phyloP scores from a whole-genome alignment of 2,797 vertebrate species.

The Varecia variegata region DNA sequence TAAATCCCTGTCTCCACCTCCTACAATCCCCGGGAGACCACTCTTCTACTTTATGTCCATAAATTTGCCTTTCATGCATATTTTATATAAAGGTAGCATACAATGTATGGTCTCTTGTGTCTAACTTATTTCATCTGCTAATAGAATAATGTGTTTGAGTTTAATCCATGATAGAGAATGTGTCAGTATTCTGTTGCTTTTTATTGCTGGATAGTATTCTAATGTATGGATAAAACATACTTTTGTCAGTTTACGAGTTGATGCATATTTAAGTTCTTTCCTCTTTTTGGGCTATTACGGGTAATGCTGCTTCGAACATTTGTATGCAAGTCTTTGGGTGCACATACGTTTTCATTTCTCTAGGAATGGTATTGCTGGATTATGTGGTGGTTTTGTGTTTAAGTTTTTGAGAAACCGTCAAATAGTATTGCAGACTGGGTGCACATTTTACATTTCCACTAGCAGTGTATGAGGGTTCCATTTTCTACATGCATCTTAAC shows the following conservation, averaged over 20 bases:
- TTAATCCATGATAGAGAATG: not conserved
- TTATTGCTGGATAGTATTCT: not conserved
- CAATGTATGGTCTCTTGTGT: not conserved
- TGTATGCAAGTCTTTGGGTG: not conserved
- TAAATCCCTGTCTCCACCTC: not conserved
- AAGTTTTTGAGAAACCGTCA: not conserved
- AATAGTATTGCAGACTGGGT: not conserved
- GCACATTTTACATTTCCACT: not conserved
- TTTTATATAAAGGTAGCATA: not conserved
- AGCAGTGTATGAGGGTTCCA: not conserved
- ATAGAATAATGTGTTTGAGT: not conserved
- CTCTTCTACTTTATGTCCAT: not conserved
- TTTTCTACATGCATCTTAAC: not conserved
- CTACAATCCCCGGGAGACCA: not conserved
- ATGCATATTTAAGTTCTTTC: not conserved
- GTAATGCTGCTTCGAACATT: not conserved
- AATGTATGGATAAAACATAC: not conserved
- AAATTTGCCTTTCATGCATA: not conserved
- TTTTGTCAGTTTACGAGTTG: not conserved
- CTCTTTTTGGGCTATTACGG: not conserved
- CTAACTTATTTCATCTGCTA: not conserved
- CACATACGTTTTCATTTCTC: not conserved
- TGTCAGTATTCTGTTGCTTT: not conserved
- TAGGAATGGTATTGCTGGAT: not conserved
- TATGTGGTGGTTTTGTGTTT: no score